Conservation (phyloP, 2,113 vertebrate species). For the Perca flavescens region DNA sequence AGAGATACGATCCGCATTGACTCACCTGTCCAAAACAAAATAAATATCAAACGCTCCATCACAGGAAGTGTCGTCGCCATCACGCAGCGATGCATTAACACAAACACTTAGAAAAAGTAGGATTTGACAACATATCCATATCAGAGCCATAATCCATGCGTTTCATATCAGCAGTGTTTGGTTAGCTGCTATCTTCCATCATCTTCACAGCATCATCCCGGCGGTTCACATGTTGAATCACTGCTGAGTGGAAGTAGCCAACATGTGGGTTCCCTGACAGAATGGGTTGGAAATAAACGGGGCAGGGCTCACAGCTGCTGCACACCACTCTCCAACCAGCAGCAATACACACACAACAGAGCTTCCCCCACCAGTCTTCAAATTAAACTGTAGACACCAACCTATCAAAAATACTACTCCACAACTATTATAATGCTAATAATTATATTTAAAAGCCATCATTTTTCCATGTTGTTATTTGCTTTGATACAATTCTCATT, state of each 20-base stretch:
- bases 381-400: background rate
- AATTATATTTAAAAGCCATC: background rate
- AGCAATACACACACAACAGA: background rate
- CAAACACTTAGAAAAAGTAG: slow-evolving; percentile 49
- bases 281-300: slow-evolving; percentile 6
- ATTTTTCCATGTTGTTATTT: background rate
- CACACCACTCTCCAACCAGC: background rate
- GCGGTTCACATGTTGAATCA: slow-evolving; percentile 51
- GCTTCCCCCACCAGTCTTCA: slow-evolving; percentile 30
- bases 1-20: background rate
- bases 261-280: background rate
- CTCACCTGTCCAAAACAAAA: slow-evolving; percentile 87
- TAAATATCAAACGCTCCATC: slow-evolving; percentile 93
- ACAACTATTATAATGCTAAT: background rate
- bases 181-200: background rate
- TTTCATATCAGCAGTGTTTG: slow-evolving; percentile 52
- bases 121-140: slow-evolving; percentile 48
- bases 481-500: too few species aligned
- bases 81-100: slow-evolving; percentile 40
- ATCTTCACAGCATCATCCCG: slow-evolving; percentile 2
- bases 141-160: slow-evolving; percentile 67
- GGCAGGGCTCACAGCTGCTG: slow-evolving; percentile 59
- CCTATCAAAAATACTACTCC: background rate
- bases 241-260: background rate
- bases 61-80: slow-evolving; percentile 86